Evolutionary conservation across 2,888 invertebrate genomes (phyloP), one percentile per base, ranked within the genome.

Genomic region (Synanthedon tipuliformis): DNA sequence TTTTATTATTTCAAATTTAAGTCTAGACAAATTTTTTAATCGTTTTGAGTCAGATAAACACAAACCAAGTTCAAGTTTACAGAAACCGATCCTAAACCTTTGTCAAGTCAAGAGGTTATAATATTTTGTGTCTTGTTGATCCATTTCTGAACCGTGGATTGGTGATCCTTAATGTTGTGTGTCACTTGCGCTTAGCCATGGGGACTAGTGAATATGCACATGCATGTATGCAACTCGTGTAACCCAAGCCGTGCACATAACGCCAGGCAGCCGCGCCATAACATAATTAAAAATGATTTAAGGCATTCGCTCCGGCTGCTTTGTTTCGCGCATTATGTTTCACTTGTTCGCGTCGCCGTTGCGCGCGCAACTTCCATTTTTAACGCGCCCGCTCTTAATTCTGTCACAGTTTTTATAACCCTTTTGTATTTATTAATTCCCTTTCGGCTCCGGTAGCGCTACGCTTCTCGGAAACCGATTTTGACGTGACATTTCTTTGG

Each of bases 231-330:
- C 58, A 59, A 59, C 62, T 62, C 65, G 56, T 65, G 82, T 78
- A 81, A 81, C 77, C 75, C 71, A 71, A 81, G 68, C 73, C 78
- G 52, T 50, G 49, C 45, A 41, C 49, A 50, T 23, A 15, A 34
- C 52, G 48, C n/a, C 49, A 49, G 15, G 41, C 34, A 23, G 41
- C 34, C 52, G 74, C 64, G 84, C 87, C 87, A 87, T 87, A 87
- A 87, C 87, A 87, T 87, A 87, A 87, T 87, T 87, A 87, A 87
- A 87, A 87, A 86, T 87, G 87, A 87, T 87, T 87, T 87, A 87
- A 84, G 76, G 84, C 85, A 84, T 86, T 85, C 85, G 87, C 85
- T 81, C 80, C 86, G 87, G 83, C 87, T 86, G 87, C 86, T 86
- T 87, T 87, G 85, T 87, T 87, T 87, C 86, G 84, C 87, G 87